Percentiles rank a stretch among this genome's conserved stretches.
phyloP scores from a whole-genome alignment of 2,113 vertebrate genomes.

The Phrynocephalus versicolor region DNA sequence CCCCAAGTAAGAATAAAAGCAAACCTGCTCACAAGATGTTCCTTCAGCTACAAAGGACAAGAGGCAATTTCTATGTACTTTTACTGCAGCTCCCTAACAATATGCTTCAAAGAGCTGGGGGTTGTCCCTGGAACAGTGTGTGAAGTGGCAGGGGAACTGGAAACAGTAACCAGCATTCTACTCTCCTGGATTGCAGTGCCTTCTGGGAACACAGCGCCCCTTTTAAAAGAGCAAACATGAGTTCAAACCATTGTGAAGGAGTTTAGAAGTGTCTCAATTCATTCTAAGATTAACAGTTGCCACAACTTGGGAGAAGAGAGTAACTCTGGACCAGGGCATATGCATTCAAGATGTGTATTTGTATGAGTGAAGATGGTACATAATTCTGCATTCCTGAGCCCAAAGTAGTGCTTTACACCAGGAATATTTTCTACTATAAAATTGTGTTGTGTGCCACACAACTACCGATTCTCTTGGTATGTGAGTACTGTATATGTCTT shows the following conservation, averaged over 20 bases:
- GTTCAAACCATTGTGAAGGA: neutral
- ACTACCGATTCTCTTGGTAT: neutral
- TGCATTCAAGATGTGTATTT: neutral
- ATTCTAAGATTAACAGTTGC: neutral
- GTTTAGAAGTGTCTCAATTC: neutral
- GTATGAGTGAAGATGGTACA: neutral
- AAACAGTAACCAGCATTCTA: neutral
- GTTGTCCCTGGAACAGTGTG: neutral
- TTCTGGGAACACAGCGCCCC: neutral
- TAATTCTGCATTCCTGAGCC: neutral
- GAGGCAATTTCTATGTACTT: neutral
- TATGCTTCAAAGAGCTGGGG: neutral
- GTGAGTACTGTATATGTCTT: neutral
- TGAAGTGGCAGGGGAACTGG: neutral
- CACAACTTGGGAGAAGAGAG: no score
- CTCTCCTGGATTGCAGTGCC: neutral
- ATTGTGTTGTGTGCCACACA: neutral
- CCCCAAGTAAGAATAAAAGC: neutral
- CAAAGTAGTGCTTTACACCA: neutral
- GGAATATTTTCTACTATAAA: neutral
- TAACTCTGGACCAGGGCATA: no score
- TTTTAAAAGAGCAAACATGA: neutral
- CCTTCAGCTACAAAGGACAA: neutral
- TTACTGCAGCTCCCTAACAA: neutral
- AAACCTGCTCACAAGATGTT: neutral